Evolutionary conservation across 2,888 invertebrate genomes (phyloP), one percentile per base, ranked within the genome.

Genomic region (Melikaiella ostensackeni): DNA sequence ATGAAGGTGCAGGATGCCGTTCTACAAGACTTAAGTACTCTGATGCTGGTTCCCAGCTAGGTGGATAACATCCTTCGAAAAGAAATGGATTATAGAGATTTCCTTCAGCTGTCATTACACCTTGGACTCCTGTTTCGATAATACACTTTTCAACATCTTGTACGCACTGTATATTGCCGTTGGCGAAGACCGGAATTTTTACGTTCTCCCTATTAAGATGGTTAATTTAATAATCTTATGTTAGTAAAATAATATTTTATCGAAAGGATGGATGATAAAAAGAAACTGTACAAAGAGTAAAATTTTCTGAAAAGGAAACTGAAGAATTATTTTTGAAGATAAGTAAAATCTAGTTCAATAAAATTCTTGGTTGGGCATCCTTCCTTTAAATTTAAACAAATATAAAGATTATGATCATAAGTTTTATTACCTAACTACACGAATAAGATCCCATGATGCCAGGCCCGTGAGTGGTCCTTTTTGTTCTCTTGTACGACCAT

Each of bases 21-120:
- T 96, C 94, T 0, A 96, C 96, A 80, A 98, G 93, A 75, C 96
- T 94, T 82, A 99, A 92, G 92, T 99, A 99, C 90, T 98, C 97
- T 70, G 94, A 91, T 0, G 97, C 98, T 88, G 98, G 95, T 86
- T 97, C 95, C 98, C 98, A 99, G 35, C 95, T 94, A 1, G 97
- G 95, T n/a, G 97, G 96, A 89, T 95, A 94, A 50, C 92, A 88
- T 84, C 96, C 95, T 87, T 94, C 93, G 92, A 98, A 99, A 80
- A 99, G 91, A 13, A 96, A 96, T n/a, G 99, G 99, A 92, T 99
- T 99, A 89, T 98, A 97, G n/a, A 99, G 94, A 91, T 97, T 98
- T 0, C 99, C 99, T 92, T 99, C 99, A 81, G 97, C 96, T 87
- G 96, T 95, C 98, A 98, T 98, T 0, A 98, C 96, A 59, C 96